Evolutionary conservation across 2,113 vertebrate genomes (phyloP).

Genomic region (Brachypteracias leptosomus): DNA sequence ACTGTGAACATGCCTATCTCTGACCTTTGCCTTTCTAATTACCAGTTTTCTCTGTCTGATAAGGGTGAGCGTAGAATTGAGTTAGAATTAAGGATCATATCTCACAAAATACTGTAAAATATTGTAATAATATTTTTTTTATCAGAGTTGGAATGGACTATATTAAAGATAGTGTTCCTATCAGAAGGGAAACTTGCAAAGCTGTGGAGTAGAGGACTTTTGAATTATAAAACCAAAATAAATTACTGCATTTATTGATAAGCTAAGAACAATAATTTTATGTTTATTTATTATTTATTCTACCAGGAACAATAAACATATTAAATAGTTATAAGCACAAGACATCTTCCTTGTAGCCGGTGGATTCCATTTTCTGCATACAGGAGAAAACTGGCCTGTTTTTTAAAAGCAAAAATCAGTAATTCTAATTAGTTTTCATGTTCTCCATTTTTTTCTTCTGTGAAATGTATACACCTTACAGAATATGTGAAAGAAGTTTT

Average conservation of each 20-base stretch:
- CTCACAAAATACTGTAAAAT: constrained; percentile 24
- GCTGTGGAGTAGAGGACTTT: neutral
- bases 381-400: neutral
- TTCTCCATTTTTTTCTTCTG: neutral
- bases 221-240: neutral
- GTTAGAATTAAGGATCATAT: neutral
- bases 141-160: neutral
- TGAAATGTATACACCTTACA: neutral
- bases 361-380: neutral
- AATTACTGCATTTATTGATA: neutral
- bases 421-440: neutral
- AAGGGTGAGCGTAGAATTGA: neutral
- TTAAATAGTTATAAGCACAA: neutral
- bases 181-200: neutral
- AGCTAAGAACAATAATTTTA: neutral
- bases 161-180: neutral
- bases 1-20: neutral
- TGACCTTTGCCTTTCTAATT: constrained; percentile 20
- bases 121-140: constrained; percentile 26
- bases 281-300: neutral
- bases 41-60: neutral
- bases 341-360: neutral
- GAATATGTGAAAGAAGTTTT: neutral
- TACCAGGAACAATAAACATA: neutral
- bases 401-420: neutral